phyloP scores from a whole-genome alignment of 2,113 vertebrate genomes.

The Pyrgilauda ruficollis region DNA sequence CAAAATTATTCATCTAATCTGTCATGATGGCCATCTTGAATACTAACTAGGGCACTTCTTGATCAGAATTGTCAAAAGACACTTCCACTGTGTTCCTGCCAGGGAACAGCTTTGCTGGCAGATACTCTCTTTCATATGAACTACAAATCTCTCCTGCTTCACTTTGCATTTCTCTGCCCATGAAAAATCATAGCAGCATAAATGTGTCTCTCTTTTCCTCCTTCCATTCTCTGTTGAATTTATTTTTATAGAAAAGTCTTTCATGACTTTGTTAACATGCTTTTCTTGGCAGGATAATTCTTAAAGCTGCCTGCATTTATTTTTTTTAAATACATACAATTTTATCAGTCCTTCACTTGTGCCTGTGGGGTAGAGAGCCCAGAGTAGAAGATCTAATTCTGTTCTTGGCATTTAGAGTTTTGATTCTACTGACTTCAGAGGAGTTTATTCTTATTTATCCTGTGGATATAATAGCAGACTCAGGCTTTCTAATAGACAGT shows the following conservation, averaged over 20 bases:
- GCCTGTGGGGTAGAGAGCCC: background rate
- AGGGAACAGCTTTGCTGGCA: conserved; percentile 30
- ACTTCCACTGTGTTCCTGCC: conserved; percentile 50
- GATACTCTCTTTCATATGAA: conserved; percentile 30
- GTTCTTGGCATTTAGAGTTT: background rate
- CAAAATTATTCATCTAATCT: conserved; percentile 68
- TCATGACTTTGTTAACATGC: background rate
- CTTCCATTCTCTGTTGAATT: background rate
- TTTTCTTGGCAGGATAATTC: background rate
- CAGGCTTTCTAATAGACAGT: background rate
- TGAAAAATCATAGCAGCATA: conserved; percentile 7
- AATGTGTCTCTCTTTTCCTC: background rate
- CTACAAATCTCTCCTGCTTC: background rate
- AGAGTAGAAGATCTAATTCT: background rate
- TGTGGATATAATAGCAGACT: background rate
- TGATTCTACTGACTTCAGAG: background rate
- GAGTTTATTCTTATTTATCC: background rate
- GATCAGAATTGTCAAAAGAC: conserved; percentile 67
- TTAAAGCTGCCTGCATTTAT: background rate
- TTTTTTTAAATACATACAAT: background rate
- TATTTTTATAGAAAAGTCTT: background rate
- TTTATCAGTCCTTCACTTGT: background rate
- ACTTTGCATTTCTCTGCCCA: background rate
- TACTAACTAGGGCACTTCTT: conserved; percentile 62
- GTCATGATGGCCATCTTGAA: conserved; percentile 54